A percentile compares a stretch with the other conserved stretches of the same genome.
These are phyloP conservation scores for Dasypolia templi DNA, from an alignment of 2,888 invertebrate genomes.

Conservation along the genomic window DNA sequence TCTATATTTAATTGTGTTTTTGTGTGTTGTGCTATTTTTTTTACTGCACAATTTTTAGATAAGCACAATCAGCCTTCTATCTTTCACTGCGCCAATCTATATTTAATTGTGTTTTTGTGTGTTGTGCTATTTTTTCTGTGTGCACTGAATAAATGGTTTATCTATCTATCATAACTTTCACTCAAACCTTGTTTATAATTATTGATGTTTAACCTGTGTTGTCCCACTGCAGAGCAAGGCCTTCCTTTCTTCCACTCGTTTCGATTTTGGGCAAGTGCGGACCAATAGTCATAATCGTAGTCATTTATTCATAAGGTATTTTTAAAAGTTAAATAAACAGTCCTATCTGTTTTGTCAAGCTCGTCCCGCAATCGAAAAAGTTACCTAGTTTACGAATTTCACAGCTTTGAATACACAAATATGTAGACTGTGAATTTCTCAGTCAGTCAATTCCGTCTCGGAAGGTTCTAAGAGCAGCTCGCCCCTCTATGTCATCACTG, in stretches of 20 bases:
- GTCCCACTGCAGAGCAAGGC: neutral
- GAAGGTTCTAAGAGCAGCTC: conserved; percentile 31
- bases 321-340: neutral
- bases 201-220: neutral
- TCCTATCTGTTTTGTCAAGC: neutral
- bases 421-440: conserved; percentile 10
- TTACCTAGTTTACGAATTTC: neutral
- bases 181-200: neutral
- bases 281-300: neutral
- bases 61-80: conserved; percentile 44
- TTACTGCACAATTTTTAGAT: conserved; percentile 66
- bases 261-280: neutral
- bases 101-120: neutral
- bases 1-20: no score
- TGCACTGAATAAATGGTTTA: neutral
- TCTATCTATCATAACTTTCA: neutral
- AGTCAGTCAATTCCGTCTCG: conserved; percentile 22
- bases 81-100: conserved; percentile 9
- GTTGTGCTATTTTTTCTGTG: neutral
- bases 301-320: neutral
- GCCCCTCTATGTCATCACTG: conserved; percentile 28
- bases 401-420: neutral
- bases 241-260: neutral
- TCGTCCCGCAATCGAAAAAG: neutral
- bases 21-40: no score